Base-by-base conservation (phyloP, 2,797 vertebrate genomes). In the Nyctalus aviator region DNA sequence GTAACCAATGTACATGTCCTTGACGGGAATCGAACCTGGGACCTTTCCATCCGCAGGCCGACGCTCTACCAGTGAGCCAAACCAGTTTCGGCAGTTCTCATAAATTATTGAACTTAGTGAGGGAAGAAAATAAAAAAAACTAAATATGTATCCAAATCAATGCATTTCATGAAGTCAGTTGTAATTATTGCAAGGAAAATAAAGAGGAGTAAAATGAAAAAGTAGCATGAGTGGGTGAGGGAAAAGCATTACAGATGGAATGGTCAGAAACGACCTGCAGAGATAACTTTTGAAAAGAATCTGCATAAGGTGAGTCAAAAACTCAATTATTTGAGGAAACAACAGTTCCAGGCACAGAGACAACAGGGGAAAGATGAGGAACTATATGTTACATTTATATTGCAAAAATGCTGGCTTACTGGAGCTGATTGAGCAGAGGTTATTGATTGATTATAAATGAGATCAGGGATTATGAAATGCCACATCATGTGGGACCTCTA, bases 21-120 rank as follows among this genome's bases (percentile, higher is more conserved):
- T 41, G 37, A 41, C 6, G 6, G 37, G 37, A 41, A 41, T 41
- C 37, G 3, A 41, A 41, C 37, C 6, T 41, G 37, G 37, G 37
- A 41, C 37, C 37, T 41, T 41, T 41, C 37, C 37, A 1, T 41
- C 37, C 6, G 37, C 37, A 41, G 37, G 37, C 37, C 37, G 37
- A 41, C 37, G 37, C 37, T 41, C 37, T 41, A 41, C 37, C 37
- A 41, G 6, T 41, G 37, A 41, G 37, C 37, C 37, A 41, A 41
- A 41, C 37, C 37, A 6, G 37, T 41, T 41, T 41, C 37, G 37
- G 37, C 37, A 41, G 37, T 30, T 48, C 5, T 73, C 2, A 25
- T 46, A 71, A 69, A 64, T 82, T 82, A 23, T 77, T 94, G 79
- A 57, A 59, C 27, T 44, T 64, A 78, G 5, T 73, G 14, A 32